phyloP scores from a whole-genome alignment of 2,113 vertebrate genomes.

The Cyanistes caeruleus region DNA sequence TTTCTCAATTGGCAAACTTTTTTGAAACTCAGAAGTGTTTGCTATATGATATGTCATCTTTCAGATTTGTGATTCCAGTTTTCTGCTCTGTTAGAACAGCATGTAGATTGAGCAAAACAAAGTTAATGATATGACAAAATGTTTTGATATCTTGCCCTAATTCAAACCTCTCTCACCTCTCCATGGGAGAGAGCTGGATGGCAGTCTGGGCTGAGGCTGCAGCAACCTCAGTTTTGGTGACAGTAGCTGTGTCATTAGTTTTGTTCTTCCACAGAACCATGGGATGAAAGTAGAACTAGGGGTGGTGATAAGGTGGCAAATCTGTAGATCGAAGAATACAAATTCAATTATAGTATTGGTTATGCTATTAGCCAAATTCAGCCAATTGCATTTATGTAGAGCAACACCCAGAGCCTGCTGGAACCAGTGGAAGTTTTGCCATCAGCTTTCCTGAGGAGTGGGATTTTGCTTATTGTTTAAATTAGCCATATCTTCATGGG shows the following conservation, averaged over 20 bases:
- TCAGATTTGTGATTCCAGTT: neutral
- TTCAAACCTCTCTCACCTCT: neutral
- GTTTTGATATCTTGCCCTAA: neutral
- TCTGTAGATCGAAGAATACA: neutral
- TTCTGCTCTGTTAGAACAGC: neutral
- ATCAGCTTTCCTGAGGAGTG: neutral
- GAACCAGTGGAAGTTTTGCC: neutral
- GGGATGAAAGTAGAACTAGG: neutral
- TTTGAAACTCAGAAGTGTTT: neutral
- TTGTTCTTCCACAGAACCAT: neutral
- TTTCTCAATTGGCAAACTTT: neutral
- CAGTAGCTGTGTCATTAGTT: neutral
- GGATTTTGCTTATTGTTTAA: conserved; percentile 22
- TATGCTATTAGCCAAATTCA: neutral
- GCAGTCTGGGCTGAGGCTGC: neutral
- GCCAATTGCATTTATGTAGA: neutral
- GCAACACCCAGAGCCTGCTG: neutral
- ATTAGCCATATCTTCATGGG: neutral
- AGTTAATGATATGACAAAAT: neutral
- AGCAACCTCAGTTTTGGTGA: neutral
- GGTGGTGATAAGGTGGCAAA: neutral
- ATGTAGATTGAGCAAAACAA: neutral
- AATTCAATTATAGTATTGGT: neutral
- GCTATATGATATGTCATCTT: neutral
- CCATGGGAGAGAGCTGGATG: neutral